Conservation (phyloP, 2,888 invertebrate genomes). For the Alloplasta piceator region DNA sequence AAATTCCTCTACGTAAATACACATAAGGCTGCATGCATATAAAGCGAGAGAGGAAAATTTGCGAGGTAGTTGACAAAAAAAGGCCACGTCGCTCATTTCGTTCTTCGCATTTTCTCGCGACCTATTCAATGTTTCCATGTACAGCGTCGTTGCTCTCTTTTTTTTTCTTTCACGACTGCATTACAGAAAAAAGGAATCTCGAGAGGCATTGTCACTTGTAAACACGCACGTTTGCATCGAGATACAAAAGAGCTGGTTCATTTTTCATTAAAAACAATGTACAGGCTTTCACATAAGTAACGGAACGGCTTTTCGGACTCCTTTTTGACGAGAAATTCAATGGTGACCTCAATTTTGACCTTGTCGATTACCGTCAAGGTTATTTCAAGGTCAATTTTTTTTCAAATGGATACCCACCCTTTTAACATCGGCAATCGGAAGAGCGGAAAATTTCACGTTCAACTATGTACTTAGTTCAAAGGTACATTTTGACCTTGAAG, state of each 20-base stretch:
- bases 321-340: no score
- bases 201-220: not conserved
- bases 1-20: constrained; percentile 40
- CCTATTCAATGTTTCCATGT: constrained; percentile 1
- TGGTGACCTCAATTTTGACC: no score
- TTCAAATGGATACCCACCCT: no score
- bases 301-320: no score
- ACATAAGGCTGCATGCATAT: constrained; percentile 12
- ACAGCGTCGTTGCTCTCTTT: not conserved
- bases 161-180: constrained; percentile 10
- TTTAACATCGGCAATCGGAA: no score
- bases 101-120: constrained; percentile 14
- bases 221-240: not conserved
- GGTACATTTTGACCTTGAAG: no score
- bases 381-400: no score
- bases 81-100: constrained; percentile 20
- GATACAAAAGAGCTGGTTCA: not conserved
- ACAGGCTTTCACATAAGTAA: no score
- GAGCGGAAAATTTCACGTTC: no score
- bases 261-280: not conserved
- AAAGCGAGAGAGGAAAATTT: not conserved
- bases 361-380: no score
- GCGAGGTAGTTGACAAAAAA: constrained; percentile 6
- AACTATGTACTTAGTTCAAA: no score
- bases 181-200: not conserved